Percentiles rank a stretch among this genome's conserved stretches.
These are phyloP conservation scores for Labeo calbasu DNA, from an alignment of 2,797 vertebrate genomes.

Conservation along the genomic window DNA sequence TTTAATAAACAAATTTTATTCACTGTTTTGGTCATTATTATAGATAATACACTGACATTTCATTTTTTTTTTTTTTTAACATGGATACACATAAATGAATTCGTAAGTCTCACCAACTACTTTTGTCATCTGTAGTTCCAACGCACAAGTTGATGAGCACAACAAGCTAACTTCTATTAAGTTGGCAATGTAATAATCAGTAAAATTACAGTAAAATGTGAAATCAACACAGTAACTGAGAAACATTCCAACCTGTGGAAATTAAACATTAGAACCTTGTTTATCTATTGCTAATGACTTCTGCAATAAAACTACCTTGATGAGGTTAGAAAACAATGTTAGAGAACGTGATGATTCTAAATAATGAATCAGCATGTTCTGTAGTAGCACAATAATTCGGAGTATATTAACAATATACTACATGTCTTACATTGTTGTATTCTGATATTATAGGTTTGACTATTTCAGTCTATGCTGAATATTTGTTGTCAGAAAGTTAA, in stretches of 20 bases:
- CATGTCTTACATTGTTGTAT: not conserved
- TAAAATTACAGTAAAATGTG: not conserved
- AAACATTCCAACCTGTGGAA: not conserved
- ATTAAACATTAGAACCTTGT: not conserved
- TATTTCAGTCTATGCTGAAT: not conserved
- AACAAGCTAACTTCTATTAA: not conserved
- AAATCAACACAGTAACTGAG: not conserved
- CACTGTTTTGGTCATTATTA: not conserved
- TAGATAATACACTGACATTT: not conserved
- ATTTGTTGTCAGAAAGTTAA: not conserved
- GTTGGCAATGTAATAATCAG: not conserved
- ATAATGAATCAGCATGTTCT: not conserved
- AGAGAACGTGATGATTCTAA: not conserved
- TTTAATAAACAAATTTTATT: not conserved
- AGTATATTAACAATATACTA: not conserved
- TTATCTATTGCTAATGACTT: not conserved
- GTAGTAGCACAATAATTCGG: not conserved
- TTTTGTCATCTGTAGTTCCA: not conserved
- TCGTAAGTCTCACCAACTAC: not conserved
- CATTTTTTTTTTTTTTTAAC: not conserved
- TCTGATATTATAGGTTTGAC: not conserved
- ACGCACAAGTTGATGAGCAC: not conserved
- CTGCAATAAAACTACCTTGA: not conserved
- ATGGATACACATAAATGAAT: not conserved
- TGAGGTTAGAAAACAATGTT: not conserved